A percentile compares a stretch with the other conserved stretches of the same genome.
These are phyloP conservation scores for Ivindomyrus marchei DNA, from an alignment of 2,113 vertebrate species.

Conservation along the genomic window DNA sequence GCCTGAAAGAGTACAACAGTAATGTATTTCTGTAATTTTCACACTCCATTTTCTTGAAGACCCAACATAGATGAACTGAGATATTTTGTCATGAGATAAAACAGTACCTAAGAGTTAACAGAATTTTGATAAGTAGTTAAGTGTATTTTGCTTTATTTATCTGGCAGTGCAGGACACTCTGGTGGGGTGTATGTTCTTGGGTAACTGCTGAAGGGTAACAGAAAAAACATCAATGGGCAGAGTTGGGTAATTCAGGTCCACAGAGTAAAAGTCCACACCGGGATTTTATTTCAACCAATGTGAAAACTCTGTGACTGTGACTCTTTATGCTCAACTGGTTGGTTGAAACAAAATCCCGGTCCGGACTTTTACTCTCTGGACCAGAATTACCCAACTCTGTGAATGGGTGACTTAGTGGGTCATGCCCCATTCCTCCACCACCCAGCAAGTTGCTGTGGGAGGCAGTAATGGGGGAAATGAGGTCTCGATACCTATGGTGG, in stretches of 20 bases:
- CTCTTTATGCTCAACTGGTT: no score
- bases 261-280: no score
- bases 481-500: no score
- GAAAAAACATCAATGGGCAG: background rate
- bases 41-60: background rate
- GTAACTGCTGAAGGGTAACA: background rate
- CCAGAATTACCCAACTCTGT: no score
- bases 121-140: background rate
- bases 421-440: background rate
- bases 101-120: background rate
- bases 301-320: no score
- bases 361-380: no score
- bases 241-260: no score
- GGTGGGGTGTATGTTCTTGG: background rate
- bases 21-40: background rate
- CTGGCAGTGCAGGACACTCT: background rate
- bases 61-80: background rate
- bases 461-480: background rate
- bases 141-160: background rate
- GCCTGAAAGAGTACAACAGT: no score
- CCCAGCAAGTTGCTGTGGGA: background rate
- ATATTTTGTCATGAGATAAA: background rate
- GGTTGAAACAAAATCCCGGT: no score
- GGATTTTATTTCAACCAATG: no score
- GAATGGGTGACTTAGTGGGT: background rate